These are phyloP conservation scores for Baryphthengus martii DNA, from an alignment of 2,113 vertebrate species.

Conservation along the genomic window DNA sequence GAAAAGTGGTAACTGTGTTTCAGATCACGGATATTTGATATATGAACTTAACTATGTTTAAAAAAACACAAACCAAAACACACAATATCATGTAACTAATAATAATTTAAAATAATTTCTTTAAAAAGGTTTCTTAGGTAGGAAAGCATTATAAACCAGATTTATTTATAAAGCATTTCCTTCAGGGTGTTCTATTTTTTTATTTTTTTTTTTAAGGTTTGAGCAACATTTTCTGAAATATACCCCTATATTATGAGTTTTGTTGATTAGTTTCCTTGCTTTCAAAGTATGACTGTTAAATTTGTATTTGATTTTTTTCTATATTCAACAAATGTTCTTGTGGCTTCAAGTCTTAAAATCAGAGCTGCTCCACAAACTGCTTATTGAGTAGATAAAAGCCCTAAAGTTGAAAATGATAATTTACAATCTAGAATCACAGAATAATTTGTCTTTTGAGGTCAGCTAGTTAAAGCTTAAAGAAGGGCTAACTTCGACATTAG, in stretches of 20 bases:
- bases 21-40: not conserved
- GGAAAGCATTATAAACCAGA: not conserved
- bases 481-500: not conserved
- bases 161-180: not conserved
- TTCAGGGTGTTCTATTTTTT: not conserved
- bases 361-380: not conserved
- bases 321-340: not conserved
- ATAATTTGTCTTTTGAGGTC: not conserved
- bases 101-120: not conserved
- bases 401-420: not conserved
- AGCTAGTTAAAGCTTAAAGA: not conserved
- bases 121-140: not conserved
- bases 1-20: not conserved
- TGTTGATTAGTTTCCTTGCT: not conserved
- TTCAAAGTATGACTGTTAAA: not conserved
- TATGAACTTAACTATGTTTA: not conserved
- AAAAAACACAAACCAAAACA: not conserved
- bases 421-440: not conserved
- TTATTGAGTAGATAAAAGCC: not conserved
- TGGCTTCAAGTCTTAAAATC: not conserved
- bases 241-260: not conserved
- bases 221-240: not conserved
- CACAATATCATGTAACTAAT: not conserved
- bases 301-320: not conserved
- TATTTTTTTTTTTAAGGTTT: not conserved